phyloP scores from a whole-genome alignment of 2,797 vertebrate genomes.

The Holocentrus rufus region DNA sequence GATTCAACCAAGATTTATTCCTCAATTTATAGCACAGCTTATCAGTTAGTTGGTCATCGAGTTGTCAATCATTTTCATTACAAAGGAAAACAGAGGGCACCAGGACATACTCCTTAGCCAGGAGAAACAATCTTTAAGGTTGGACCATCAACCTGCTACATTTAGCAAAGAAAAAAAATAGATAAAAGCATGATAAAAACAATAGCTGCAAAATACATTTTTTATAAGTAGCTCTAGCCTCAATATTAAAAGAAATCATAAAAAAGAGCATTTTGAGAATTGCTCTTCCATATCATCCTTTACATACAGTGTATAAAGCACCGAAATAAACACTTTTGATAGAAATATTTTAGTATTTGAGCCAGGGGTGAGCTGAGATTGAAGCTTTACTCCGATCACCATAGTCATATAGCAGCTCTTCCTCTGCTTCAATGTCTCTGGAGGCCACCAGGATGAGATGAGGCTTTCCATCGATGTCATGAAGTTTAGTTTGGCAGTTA shows the following conservation, averaged over 20 bases:
- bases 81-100: conserved; percentile 21
- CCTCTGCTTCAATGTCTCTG: conserved; percentile 86
- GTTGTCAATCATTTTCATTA: conserved; percentile 25
- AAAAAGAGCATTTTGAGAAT: conserved; percentile 29
- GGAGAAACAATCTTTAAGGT: conserved; percentile 33
- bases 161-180: conserved; percentile 35
- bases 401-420: conserved; percentile 95
- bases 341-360: conserved; percentile 82
- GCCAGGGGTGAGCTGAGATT: conserved; percentile 92
- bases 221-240: conserved; percentile 63
- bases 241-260: conserved; percentile 69
- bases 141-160: conserved; percentile 17
- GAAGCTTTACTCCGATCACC: conserved; percentile 93
- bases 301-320: conserved; percentile 23
- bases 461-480: conserved; percentile 87
- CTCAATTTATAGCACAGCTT: conserved; percentile 41
- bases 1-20: conserved; percentile 59
- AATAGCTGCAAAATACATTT: conserved; percentile 60
- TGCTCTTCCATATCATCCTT: conserved; percentile 9
- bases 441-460: conserved; percentile 95
- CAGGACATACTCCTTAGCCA: conserved; percentile 15
- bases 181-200: conserved; percentile 71
- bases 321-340: not conserved
- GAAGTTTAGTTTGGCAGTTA: conserved; percentile 94
- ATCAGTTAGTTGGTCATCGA: conserved; percentile 58